Percentiles rank a stretch among this genome's conserved stretches.
These are phyloP conservation scores for Epirrhoe alternata DNA, from an alignment of 2,888 invertebrate species.

Conservation along the genomic window DNA sequence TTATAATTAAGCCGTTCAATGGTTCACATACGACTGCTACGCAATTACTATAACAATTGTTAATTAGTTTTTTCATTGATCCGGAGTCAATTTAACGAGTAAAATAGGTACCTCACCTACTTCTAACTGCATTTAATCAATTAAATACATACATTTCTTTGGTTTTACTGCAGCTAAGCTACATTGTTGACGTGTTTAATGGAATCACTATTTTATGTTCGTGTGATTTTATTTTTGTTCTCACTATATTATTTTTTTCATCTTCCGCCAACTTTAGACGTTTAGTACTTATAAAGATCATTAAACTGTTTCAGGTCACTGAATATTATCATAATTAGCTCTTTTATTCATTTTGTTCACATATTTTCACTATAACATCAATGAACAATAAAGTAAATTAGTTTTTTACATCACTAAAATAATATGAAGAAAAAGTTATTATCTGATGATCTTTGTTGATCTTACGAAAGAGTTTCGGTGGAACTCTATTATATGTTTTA, in stretches of 20 bases:
- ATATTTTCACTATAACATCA: too few relatives aligned
- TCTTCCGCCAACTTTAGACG: not conserved
- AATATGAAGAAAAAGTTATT: too few relatives aligned
- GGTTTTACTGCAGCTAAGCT: conserved; percentile 39
- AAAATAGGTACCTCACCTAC: conserved; percentile 41
- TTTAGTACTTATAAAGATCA: not conserved
- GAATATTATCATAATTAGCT: not conserved
- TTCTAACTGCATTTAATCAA: conserved; percentile 58
- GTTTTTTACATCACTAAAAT: too few relatives aligned
- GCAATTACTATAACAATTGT: conserved; percentile 51
- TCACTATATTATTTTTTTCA: not conserved
- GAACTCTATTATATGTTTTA: not conserved
- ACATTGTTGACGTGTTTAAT: conserved; percentile 41
- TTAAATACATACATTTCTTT: conserved; percentile 49
- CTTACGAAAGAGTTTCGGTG: not conserved
- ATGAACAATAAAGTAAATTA: too few relatives aligned
- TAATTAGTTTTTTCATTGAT: conserved; percentile 53
- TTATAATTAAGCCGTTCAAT: conserved; percentile 4
- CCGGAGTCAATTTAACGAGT: conserved; percentile 50
- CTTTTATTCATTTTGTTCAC: not conserved
- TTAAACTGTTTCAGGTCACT: not conserved
- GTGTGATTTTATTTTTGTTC: conserved; percentile 37
- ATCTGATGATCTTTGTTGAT: too few relatives aligned
- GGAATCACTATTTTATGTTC: conserved; percentile 34
- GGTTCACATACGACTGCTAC: conserved; percentile 28